Conservation (phyloP, 2,797 vertebrate genomes). For the Leptoclinus maculatus region DNA sequence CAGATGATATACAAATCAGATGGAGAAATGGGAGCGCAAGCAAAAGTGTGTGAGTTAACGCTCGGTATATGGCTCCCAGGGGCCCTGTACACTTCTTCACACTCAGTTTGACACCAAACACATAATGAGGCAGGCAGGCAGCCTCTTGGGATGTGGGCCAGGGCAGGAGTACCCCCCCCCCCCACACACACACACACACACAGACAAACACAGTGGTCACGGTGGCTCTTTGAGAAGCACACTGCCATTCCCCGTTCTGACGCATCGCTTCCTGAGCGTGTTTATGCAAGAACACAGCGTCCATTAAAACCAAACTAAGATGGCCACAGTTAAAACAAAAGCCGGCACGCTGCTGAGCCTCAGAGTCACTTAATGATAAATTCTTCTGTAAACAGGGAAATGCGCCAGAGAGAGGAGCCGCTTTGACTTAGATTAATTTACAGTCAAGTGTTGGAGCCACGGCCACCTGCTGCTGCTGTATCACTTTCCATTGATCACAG, state of each 20-base stretch:
- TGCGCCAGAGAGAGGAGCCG: constrained; percentile 10
- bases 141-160: constrained; percentile 34
- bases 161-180: not conserved
- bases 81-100: constrained; percentile 66
- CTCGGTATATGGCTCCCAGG: constrained; percentile 55
- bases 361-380: constrained; percentile 54
- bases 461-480: constrained; percentile 55
- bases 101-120: constrained; percentile 76
- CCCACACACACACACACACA: constrained; percentile 1
- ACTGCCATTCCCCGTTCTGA: constrained; percentile 20
- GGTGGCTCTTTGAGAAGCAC: constrained; percentile 42
- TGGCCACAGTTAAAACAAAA: constrained; percentile 33
- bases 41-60: constrained; percentile 43
- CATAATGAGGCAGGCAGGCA: constrained; percentile 48
- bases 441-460: constrained; percentile 28
- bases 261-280: constrained; percentile 33
- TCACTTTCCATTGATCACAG: constrained; percentile 31
- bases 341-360: constrained; percentile 10
- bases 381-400: constrained; percentile 61
- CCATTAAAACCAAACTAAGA: constrained; percentile 26
- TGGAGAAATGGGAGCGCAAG: constrained; percentile 54
- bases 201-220: constrained; percentile 18
- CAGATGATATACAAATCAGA: constrained; percentile 57
- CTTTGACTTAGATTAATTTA: constrained; percentile 39
- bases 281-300: constrained; percentile 44